These are phyloP conservation scores for Leptodirus hochenwartii DNA, from an alignment of 2,888 invertebrate species.

Conservation along the genomic window DNA sequence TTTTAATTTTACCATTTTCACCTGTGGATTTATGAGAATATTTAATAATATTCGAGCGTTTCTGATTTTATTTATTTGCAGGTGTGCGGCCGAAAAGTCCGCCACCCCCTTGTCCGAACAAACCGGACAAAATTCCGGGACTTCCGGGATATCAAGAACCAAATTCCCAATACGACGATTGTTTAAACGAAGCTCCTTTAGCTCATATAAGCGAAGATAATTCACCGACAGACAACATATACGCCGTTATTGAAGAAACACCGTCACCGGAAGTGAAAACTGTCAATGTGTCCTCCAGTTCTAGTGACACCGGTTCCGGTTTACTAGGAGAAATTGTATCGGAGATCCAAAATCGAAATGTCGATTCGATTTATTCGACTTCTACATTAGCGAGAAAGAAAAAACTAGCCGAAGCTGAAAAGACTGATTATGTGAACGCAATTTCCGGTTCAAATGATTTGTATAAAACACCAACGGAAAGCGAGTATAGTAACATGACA, in stretches of 20 bases:
- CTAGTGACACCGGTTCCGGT: conserved; percentile 55
- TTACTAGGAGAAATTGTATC: conserved; percentile 71
- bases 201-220: conserved; percentile 44
- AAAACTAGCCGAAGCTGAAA: conserved; percentile 20
- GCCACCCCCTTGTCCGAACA: conserved; percentile 49
- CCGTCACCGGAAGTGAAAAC: conserved; percentile 29
- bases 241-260: conserved; percentile 71
- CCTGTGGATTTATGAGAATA: too few species aligned
- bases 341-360: conserved; percentile 72
- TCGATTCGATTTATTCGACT: conserved; percentile 73
- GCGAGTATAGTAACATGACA: conserved; percentile 43
- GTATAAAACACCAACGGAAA: conserved; percentile 34
- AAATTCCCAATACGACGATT: conserved; percentile 57
- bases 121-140: conserved; percentile 25
- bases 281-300: conserved; percentile 33
- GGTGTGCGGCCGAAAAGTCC: conserved; percentile 52
- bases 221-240: conserved; percentile 56
- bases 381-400: conserved; percentile 48
- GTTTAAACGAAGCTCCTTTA: conserved; percentile 45
- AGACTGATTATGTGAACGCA: conserved; percentile 41
- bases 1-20: too few species aligned
- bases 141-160: conserved; percentile 35
- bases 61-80: too few species aligned
- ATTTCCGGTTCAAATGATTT: too few species aligned
- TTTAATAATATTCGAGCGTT: too few species aligned